Evolutionary conservation across 2,113 vertebrate species (phyloP), one percentile per base, ranked within the genome.

Genomic region (Rhinoderma darwinii): DNA sequence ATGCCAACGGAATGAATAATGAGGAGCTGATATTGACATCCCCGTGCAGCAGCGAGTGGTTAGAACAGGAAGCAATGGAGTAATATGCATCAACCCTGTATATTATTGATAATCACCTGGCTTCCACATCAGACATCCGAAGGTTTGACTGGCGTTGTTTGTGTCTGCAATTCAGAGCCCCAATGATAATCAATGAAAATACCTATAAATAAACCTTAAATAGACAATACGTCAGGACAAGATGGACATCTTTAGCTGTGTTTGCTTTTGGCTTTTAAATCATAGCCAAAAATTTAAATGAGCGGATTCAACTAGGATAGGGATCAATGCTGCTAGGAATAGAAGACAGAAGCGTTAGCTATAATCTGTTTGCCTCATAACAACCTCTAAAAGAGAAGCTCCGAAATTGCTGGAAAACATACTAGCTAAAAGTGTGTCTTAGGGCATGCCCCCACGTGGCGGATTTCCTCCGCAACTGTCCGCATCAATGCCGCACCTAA

Each of bases 141-240:
- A 51, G 32, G 7, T 47, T 30, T 44, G 56, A 39, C 75, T 37
- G 41, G 78, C 56, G 3, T 51, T 79, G 27, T 51, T 20, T 79
- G 47, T 35, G 32, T 27, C 56, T 32, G 72, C 74, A 44, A 37
- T 86, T 82, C 77, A 72, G 18, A 81, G 59, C 22, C 37, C 66
- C 70, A 80, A 73, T 44, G 77, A 41, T 82, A 86, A 86, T 82
- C 85, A 61, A 86, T 82, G 37, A 12, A 9, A n/a, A 81, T 20
- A 81, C 77, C 85, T 44, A 86, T 86, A 86, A 86, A 86, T 86
- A 86, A 86, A 56, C 75, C 47, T 68, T 50, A 86, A 73, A 66
- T 66, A 73, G 63, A 81, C 63, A 72, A 86, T 80, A 72, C 68
- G 63, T 86, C 84, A 81, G n/a, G 22, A n/a, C 32, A 81, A 59